Base-by-base conservation (phyloP, 2,797 vertebrate species). In the Phoebastria nigripes region DNA sequence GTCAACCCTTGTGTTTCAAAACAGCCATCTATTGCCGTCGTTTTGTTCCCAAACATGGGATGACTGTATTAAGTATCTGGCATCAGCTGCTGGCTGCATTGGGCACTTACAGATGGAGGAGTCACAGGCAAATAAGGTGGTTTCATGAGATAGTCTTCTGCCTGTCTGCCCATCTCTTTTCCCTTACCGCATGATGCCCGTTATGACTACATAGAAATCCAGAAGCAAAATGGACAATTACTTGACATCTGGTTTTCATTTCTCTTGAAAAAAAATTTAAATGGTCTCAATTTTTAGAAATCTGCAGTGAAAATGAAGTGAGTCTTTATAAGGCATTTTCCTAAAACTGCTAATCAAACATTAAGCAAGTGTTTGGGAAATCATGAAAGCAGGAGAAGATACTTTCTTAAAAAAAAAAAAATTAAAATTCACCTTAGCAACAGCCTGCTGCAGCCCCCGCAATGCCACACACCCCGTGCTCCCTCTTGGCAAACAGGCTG, bases 381-480 rank as follows among this genome's bases (percentile, higher is more conserved):
- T n/a, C 8, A 46, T 3, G 2, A 71, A 87, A 76, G 31, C 46
- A 63, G 28, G 76, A 82, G 44, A 67, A 59, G 47, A 59, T 37
- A 41, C 3, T 52, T 67, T 63, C 66, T 78, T 15, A 62, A 81
- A n/a, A 16, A 55, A 25, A 24, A 13, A 4, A 25, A 59, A 82
- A 47, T 39, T 49, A 49, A 86, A 63, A 67, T 89, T 91, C 84
- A 74, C 52, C 74, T 82, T 76, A 52, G 74, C 44, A 76, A 87
- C 56, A 72, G 41, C 24, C 21, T 82, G 55, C 24, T 0, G 0
- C 58, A 86, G 33, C 39, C 56, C 42, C 63, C 2, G 0, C 33
- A 58, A 19, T 12, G 63, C 47, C 72, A 65, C 17, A 25, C 26
- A 11, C 31, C 74, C 28, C 0, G 0, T 6, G 44, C 44, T 77